Evolutionary conservation across 2,113 vertebrate genomes (phyloP), one percentile per base, ranked within the genome.

Genomic region (Ailurus styani): DNA sequence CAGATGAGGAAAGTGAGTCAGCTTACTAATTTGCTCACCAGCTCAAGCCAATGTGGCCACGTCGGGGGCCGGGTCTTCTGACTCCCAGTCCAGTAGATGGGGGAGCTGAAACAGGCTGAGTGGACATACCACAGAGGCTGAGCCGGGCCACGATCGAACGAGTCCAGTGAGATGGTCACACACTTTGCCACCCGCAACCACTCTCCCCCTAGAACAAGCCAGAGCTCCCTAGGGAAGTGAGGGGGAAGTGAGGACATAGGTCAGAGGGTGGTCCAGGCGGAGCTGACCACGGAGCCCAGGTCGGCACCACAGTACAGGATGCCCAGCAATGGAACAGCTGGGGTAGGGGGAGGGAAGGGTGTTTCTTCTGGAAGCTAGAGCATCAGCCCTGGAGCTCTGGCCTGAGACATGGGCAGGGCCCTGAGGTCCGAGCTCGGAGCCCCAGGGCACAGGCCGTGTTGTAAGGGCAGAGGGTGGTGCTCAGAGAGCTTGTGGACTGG

Each of bases 361-460:
- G 47, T 84, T 84, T 70, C 60, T 25, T 23, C 40, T 34, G 6
- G 81, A 62, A 84, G 11, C 66, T 47, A 5, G n/a, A 52, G 57
- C 45, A 52, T 70, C 81, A 52, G 13, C 34, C 20, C 40, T 27
- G 2, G 84, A 52, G 10, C 54, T 91, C 82, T 37, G 12, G 83
- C 34, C 85, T 72, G 14, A 94, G 70, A 84, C 13, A 0, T 54
- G 79, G 73, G 60, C 83, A 90, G 66, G 82, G 90, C 66, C 90
- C 79, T 55, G 52, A 66, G 42, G n/a, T 90, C 20, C 86, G 55
- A 91, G 81, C 11, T 1, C 18, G 27, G 86, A 52, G 45, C 87
- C 68, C 6, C 18, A n/a, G 82, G 88, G 50, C 75, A 68, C 57
- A 55, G 79, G 78, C 72, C 72, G 40, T 47, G 90, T 47, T 9